Conservation (phyloP, 1,140 invertebrate genomes). For the Battus philenor region DNA sequence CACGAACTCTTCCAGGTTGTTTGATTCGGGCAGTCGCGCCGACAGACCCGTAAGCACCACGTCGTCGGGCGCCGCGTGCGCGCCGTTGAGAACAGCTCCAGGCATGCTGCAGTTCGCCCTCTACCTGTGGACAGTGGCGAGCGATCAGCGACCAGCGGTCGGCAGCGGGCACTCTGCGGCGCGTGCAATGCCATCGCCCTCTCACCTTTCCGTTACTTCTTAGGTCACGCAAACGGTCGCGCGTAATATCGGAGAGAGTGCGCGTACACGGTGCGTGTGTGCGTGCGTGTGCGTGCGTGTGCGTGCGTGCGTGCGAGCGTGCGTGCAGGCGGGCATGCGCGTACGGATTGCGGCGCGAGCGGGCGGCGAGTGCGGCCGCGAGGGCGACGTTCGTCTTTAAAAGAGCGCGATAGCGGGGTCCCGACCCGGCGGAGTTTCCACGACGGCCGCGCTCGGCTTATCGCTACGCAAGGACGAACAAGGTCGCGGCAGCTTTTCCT, state of each 20-base stretch:
- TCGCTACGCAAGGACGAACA: conserved; percentile 54
- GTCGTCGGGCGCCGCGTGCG: conserved; percentile 76
- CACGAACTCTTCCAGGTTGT: conserved; percentile 92
- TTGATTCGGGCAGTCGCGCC: conserved; percentile 91
- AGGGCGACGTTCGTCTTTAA: conserved; percentile 43
- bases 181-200: neutral
- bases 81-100: conserved; percentile 46
- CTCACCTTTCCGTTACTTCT: too few relatives aligned
- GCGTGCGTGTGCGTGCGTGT: too few relatives aligned
- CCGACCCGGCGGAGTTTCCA: conserved; percentile 44
- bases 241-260: neutral
- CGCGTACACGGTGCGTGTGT: too few relatives aligned
- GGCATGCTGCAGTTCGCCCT: conserved; percentile 31
- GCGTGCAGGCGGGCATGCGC: neutral
- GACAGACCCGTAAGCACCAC: conserved; percentile 94
- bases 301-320: too few relatives aligned
- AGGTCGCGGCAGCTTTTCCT: conserved; percentile 31
- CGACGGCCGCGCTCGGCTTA: conserved; percentile 37
- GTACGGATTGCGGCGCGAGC: conserved; percentile 6
- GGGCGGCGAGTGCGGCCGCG: conserved; percentile 32
- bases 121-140: conserved; percentile 28
- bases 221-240: neutral
- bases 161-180: too few relatives aligned
- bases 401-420: conserved; percentile 62
- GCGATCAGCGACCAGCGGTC: neutral